Evolutionary conservation across 1,140 invertebrate genomes (phyloP), one percentile per base, ranked within the genome.

Genomic region (Platyscapa corneri): DNA sequence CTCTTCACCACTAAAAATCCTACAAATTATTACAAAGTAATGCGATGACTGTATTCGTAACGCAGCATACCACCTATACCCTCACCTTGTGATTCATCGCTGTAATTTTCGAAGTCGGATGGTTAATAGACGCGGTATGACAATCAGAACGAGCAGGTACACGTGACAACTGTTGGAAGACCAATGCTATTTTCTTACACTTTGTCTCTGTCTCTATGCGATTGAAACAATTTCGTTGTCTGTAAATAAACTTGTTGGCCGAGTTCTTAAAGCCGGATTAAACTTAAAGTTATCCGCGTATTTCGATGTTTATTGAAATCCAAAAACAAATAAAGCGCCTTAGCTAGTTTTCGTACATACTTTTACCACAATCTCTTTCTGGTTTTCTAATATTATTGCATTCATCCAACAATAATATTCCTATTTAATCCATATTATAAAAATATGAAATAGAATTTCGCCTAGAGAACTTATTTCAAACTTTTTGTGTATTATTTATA

Each of bases 191-290:
- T 82, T 74, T 74, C 16, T 53, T 76, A 20, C 16, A 53, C n/a
- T 53, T 76, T 76, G 46, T 53, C 46, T 34, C 23, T 74, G n/a
- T n/a, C 8, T 0, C 23, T 53, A 1, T 32, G 46, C 10, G 12
- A 27, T 3, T 20, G 30, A 42, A 53, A 49, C 37, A 27, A 23
- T 60, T 60, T 60, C 23, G 56, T 60, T 27, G 46, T n/a, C 65
- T 84, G 64, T 34, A 56, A 72, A 84, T 72, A 75, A 84, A 72
- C 83, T 78, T 27, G 20, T 70, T 77, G 27, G 20, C 56, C 46
- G 49, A 72, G 7, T 79, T 79, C 46, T 78, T 79, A 70, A 84
- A 84, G 39, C 65, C 32, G 42, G 5, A 7, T 46, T 46, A 46
- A 46, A 46, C 56, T 56, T 72, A 39, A 77, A 77, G 14, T 60